Evolutionary conservation across 92 coral and sea anemone species (phyloP).

Genomic region (Desmophyllum pertusum): DNA sequence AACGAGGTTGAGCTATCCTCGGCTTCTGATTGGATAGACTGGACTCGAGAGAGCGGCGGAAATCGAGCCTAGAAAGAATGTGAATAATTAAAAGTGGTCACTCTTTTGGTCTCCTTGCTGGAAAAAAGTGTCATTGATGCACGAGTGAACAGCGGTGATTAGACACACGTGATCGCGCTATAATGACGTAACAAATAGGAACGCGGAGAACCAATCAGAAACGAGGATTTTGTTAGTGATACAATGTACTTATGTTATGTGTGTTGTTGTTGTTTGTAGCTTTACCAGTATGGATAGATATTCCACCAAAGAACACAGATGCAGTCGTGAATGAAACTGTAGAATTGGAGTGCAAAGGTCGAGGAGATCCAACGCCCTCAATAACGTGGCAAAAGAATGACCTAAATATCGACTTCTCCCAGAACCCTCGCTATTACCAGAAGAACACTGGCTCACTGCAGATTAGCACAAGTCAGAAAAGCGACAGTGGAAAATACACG

Average conservation of each 20-base stretch:
- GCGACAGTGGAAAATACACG: constrained; percentile 69
- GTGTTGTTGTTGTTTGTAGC: constrained; percentile 39
- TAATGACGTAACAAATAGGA: too few relatives aligned
- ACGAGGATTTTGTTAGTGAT: neutral
- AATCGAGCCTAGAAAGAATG: too few relatives aligned
- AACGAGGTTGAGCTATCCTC: too few relatives aligned
- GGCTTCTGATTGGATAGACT: too few relatives aligned
- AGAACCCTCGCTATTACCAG: constrained; percentile 60
- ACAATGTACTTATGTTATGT: neutral
- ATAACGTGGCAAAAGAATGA: constrained; percentile 76
- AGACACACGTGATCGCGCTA: too few relatives aligned
- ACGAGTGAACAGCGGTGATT: too few relatives aligned
- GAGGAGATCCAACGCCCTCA: constrained; percentile 72
- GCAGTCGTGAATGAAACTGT: constrained; percentile 78
- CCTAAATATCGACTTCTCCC: constrained; percentile 47
- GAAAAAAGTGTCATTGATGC: too few relatives aligned
- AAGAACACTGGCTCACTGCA: constrained; percentile 74
- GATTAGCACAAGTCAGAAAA: constrained; percentile 59
- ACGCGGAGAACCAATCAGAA: neutral
- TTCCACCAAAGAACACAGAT: constrained; percentile 69
- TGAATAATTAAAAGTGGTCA: too few relatives aligned
- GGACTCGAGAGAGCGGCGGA: too few relatives aligned
- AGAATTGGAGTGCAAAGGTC: constrained; percentile 70
- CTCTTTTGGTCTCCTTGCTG: too few relatives aligned
- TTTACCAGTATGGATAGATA: constrained; percentile 72